Base-by-base conservation (phyloP, 2,888 invertebrate species). In the Eurytoma californica region DNA sequence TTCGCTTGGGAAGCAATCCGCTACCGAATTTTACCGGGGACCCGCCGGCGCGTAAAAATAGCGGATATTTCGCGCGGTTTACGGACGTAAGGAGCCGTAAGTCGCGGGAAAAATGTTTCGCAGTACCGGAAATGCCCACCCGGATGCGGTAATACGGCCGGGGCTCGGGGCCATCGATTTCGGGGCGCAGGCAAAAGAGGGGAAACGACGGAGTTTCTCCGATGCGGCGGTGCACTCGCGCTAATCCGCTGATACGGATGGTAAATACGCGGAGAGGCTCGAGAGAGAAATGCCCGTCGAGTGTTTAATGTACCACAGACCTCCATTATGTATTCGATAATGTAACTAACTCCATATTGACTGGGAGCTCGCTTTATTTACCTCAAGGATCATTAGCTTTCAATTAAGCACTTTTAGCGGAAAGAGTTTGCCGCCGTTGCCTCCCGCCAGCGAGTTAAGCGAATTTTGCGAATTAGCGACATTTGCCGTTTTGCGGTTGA, bases 161-260 rank as follows among this genome's bases (percentile, higher is more conserved):
- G 83, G 86, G 85, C 87, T 86, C 85, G 86, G 87, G 88, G 88
- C 87, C 87, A 88, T 88, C 88, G 87, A 88, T 87, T 87, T 88
- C 86, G 85, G 82, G 70, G 60, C 66, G 39, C 66, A 82, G 28
- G 39, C 13, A 61, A 28, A 57, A 66, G 61, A 67, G 72, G 20
- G 39, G 47, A 28, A 68, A n/a, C 49, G 55, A 60, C 7, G 39
- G 79, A 78, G 69, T 66, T 39, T 80, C 79, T 81, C 72, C 77
- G 80, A 9, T 51, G 77, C 66, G 16, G 66, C 68, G 82, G 83
- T 39, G 76, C 80, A 79, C 80, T 76, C 39, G 57, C 82, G 83
- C 84, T 88, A 87, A 88, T 88, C 85, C 86, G 84, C 84, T 88
- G 87, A 88, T 88, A 87, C 86, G 83, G 83, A 86, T 83, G 83